Evolutionary conservation across 2,113 vertebrate species (phyloP).

Genomic region (Halichoerus grypus): DNA sequence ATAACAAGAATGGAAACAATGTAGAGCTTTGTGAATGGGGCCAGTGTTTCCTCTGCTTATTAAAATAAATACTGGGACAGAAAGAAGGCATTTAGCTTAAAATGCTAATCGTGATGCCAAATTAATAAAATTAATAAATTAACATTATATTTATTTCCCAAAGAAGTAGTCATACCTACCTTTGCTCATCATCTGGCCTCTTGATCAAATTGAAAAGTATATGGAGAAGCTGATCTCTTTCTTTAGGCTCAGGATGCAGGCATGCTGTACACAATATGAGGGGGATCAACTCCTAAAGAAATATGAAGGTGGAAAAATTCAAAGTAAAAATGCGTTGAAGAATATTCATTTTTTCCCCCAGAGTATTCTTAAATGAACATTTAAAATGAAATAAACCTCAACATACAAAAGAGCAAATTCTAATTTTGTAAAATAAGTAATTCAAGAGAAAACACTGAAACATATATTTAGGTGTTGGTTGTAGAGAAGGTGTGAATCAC

Average conservation of each 20-base stretch:
- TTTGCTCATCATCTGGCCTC: slow-evolving; percentile 98
- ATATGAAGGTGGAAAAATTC: slow-evolving; percentile 71
- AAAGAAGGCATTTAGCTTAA: not conserved
- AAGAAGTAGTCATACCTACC: slow-evolving; percentile 86
- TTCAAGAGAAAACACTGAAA: slow-evolving; percentile 61
- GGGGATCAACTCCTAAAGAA: slow-evolving; percentile 95
- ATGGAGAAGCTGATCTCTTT: slow-evolving; percentile 98
- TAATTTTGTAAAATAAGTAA: slow-evolving; percentile 49
- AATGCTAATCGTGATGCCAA: not conserved
- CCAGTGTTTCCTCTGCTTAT: not conserved
- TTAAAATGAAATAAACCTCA: slow-evolving; percentile 69
- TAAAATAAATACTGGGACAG: not conserved
- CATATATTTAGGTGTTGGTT: not conserved
- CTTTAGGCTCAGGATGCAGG: slow-evolving; percentile 98
- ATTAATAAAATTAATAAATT: not conserved
- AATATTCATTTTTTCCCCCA: not conserved
- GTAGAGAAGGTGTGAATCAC: not conserved
- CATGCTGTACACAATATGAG: slow-evolving; percentile 98
- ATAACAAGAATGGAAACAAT: not conserved
- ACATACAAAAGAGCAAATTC: slow-evolving; percentile 47
- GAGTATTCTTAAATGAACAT: slow-evolving; percentile 59
- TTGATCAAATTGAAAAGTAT: slow-evolving; percentile 99
- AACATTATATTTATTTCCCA: not conserved
- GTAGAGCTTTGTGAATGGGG: not conserved
- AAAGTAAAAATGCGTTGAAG: slow-evolving; percentile 79